phyloP scores from a whole-genome alignment of 2,797 vertebrate genomes.

The Molothrus ater region DNA sequence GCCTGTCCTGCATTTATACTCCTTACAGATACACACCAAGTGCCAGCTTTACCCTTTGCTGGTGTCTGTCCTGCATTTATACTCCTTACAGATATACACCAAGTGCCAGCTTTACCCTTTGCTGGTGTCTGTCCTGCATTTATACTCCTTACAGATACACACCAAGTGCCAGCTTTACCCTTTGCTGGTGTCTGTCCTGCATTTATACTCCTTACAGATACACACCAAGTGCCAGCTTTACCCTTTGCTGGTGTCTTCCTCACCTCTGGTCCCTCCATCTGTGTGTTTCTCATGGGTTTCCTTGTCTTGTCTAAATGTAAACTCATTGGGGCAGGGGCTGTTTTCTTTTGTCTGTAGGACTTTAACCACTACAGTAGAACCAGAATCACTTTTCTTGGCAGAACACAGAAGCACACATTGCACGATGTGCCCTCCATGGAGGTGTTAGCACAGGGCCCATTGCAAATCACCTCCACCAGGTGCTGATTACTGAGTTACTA shows the following conservation, averaged over 20 bases:
- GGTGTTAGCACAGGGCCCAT: not conserved
- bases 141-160: fast-evolving
- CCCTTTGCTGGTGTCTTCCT: not conserved
- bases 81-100: not conserved
- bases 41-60: not conserved
- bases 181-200: not conserved
- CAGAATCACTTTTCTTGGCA: not conserved
- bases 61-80: not conserved
- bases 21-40: not conserved
- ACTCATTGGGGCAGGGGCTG: not conserved
- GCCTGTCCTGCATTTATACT: not conserved
- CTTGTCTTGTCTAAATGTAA: not conserved
- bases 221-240: not conserved
- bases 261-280: not conserved
- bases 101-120: not conserved
- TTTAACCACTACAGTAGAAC: not conserved
- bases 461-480: not conserved
- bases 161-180: not conserved
- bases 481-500: not conserved
- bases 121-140: not conserved
- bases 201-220: fast-evolving
- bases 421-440: not conserved
- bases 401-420: not conserved
- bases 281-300: not conserved
- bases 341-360: not conserved